Conservation (phyloP, 1,140 invertebrate genomes). For the Conopomorpha cramerella region DNA sequence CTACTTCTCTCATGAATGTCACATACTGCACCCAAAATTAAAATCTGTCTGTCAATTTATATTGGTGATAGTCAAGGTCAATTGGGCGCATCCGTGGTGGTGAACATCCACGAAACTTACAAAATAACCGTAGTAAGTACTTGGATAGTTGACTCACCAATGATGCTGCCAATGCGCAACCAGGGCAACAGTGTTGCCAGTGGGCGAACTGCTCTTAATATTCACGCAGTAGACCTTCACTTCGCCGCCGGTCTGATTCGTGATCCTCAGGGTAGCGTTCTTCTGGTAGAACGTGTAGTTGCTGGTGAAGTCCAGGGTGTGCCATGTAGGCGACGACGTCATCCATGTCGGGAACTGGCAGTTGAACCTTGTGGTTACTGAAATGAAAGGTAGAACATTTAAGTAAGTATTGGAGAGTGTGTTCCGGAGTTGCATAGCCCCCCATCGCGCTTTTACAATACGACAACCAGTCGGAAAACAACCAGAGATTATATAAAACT, state of each 20-base stretch:
- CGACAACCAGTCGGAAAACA: too few species aligned
- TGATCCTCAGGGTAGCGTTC: constrained; percentile 67
- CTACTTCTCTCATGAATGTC: too few species aligned
- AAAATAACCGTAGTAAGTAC: too few species aligned
- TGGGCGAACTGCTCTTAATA: constrained; percentile 61
- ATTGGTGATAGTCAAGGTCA: too few species aligned
- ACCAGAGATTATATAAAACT: constrained; percentile 1
- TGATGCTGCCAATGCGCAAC: constrained; percentile 64
- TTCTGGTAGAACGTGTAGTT: constrained; percentile 70
- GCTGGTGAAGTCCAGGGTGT: constrained; percentile 70
- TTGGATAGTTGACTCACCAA: too few species aligned
- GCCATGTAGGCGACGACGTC: constrained; percentile 69
- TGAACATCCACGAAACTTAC: too few species aligned
- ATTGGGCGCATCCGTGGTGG: too few species aligned
- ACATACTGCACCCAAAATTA: too few species aligned
- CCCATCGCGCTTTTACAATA: too few species aligned
- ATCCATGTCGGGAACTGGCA: constrained; percentile 74
- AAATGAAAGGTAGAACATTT: constrained; percentile 11
- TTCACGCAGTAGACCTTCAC: constrained; percentile 68
- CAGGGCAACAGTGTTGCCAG: constrained; percentile 58
- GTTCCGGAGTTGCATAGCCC: too few species aligned
- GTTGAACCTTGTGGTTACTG: constrained; percentile 63
- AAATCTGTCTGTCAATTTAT: too few species aligned
- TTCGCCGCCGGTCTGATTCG: constrained; percentile 62
- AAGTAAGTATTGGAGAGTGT: too few species aligned